Evolutionary conservation across 2,888 invertebrate species (phyloP), one percentile per base, ranked within the genome.

Genomic region (Branchipolynoe longqiensis): DNA sequence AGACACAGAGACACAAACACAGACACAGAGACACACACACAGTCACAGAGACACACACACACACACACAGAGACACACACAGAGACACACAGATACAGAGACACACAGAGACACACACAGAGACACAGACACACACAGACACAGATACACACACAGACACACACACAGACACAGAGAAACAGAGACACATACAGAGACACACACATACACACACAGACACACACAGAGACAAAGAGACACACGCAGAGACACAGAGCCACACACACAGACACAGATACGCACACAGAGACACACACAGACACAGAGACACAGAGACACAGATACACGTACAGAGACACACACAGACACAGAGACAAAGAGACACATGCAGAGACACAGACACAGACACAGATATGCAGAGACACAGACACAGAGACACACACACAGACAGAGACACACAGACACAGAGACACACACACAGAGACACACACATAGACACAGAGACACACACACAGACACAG

Each of bases 181-280:
- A n/a, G n/a, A n/a, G n/a, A n/a, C n/a, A n/a, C n/a, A 83, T 33
- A 62, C 14, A 74, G 12, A 36, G n/a, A 73, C n/a, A 84, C 36
- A 84, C 1, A 73, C 48, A 84, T 81, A 73, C 38, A 73, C 8
- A n/a, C 48, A 74, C 22, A 28, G 22, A 31, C 31, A 41, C 38
- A n/a, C n/a, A n/a, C n/a, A n/a, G n/a, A n/a, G n/a, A n/a, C n/a
- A n/a, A n/a, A n/a, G n/a, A n/a, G n/a, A n/a, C n/a, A n/a, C n/a
- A n/a, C n/a, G n/a, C n/a, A n/a, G n/a, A n/a, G n/a, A n/a, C n/a
- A n/a, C n/a, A n/a, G n/a, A n/a, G n/a, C n/a, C n/a, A n/a, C n/a
- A n/a, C n/a, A n/a, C n/a, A n/a, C n/a, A n/a, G n/a, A n/a, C n/a
- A n/a, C n/a, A n/a, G n/a, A n/a, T n/a, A n/a, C n/a, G n/a, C n/a